Percentiles rank a stretch among this genome's conserved stretches.
Conservation (phyloP, 2,888 invertebrate genomes). For the Tachina fera region DNA sequence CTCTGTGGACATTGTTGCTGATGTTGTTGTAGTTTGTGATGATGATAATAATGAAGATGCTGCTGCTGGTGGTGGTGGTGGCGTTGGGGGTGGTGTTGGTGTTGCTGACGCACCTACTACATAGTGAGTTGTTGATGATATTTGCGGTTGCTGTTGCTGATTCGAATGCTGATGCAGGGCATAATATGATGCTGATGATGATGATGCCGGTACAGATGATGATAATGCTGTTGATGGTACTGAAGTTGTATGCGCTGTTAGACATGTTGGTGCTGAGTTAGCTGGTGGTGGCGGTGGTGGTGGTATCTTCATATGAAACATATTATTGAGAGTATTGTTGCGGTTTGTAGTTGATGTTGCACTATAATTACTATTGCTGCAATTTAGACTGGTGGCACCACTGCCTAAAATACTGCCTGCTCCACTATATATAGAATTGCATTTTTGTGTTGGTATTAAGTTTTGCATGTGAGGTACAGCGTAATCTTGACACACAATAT, state of each 20-base stretch:
- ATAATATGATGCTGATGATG: slow-evolving; percentile 69
- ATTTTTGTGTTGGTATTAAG: slow-evolving; percentile 81
- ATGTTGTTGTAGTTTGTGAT: slow-evolving; percentile 45
- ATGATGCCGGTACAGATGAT: slow-evolving; percentile 63
- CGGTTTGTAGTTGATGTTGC: slow-evolving; percentile 76
- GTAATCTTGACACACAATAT: slow-evolving; percentile 86
- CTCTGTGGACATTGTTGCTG: slow-evolving; percentile 84
- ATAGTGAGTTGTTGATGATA: slow-evolving; percentile 59
- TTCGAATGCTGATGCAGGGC: slow-evolving; percentile 76
- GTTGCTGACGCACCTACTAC: slow-evolving; percentile 49
- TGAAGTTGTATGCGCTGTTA: slow-evolving; percentile 54
- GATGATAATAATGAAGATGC: slow-evolving; percentile 61
- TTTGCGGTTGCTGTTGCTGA: slow-evolving; percentile 79
- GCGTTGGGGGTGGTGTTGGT: slow-evolving; percentile 56
- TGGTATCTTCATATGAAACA: slow-evolving; percentile 81
- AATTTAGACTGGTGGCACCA: slow-evolving; percentile 66
- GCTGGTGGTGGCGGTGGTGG: slow-evolving; percentile 75
- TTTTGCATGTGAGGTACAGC: slow-evolving; percentile 86
- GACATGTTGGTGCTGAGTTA: slow-evolving; percentile 68
- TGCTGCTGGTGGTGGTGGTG: slow-evolving; percentile 58
- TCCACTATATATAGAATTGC: slow-evolving; percentile 79
- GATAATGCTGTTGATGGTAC: slow-evolving; percentile 59
- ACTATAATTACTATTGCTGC: slow-evolving; percentile 76
- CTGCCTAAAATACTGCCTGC: slow-evolving; percentile 70
- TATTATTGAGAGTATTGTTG: slow-evolving; percentile 83